Conservation (phyloP, 2,888 invertebrate species). For the Parasteatoda lunata region DNA sequence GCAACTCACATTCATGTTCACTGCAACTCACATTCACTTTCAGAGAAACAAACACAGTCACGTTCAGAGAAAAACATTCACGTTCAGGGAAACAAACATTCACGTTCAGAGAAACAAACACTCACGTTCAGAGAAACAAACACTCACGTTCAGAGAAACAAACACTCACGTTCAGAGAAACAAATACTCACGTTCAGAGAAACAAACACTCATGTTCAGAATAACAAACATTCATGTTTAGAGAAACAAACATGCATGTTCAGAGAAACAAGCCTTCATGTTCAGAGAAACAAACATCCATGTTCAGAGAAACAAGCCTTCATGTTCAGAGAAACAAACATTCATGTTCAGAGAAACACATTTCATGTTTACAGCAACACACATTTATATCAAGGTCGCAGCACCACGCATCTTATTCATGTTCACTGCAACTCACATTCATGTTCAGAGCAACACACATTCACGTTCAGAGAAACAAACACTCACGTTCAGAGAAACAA, state of each 20-base stretch:
- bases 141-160: neutral
- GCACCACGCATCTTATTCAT: neutral
- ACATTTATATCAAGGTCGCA: no score
- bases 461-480: neutral
- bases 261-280: neutral
- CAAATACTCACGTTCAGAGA: neutral
- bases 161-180: no score
- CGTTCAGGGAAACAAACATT: no score
- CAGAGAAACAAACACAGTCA: neutral
- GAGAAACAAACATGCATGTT: neutral
- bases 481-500: neutral
- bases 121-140: neutral
- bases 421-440: neutral
- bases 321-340: neutral
- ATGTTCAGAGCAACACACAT: neutral
- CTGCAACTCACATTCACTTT: neutral
- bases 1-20: neutral
- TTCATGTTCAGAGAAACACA: neutral
- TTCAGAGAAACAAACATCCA: neutral
- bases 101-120: neutral
- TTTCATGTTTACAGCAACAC: neutral
- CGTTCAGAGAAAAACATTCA: no score
- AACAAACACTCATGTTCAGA: neutral
- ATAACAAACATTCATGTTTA: neutral
- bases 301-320: no score